Evolutionary conservation across 2,113 vertebrate genomes (phyloP), one percentile per base, ranked within the genome.

Genomic region (Phodopus roborovskii): DNA sequence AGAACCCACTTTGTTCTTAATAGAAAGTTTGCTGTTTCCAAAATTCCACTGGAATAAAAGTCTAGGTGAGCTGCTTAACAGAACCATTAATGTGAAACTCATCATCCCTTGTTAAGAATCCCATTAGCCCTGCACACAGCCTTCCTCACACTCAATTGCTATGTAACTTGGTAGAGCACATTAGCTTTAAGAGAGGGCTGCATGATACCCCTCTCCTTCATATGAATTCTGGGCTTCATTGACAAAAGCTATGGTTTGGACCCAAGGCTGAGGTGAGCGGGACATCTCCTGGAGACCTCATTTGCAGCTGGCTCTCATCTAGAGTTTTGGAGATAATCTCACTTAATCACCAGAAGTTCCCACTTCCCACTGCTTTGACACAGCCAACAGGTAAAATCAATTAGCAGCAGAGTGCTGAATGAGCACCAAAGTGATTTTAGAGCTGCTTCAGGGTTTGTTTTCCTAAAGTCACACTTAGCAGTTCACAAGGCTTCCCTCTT

Each of bases 401-500:
- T 89, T 22, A 39, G 45, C 88, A 88, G 12, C 12, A 42, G 78
- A 91, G 36, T 10, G 0, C 45, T 60, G n/a, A 87, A 3, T 39
- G 62, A 88, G 56, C 10, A 30, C 83, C 36, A 36, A 62, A 1
- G 58, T 62, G 77, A 30, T n/a, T 90, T 89, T 62, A 86, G 71
- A 84, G 60, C 22, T 92, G 75, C 77, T 26, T 93, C 75, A 64
- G 75, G 64, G 10, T 50, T 87, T 90, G 68, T 78, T 89, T 93
- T 83, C 70, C 3, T 78, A 77, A 87, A 92, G 48, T 53, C 93
- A 50, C 85, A 95, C 60, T 88, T 58, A 85, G 20, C 11, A 33
- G 42, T 74, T 92, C 84, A 30, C 12, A 94, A 87, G 7, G 8
- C 1, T 26, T 87, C 79, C 48, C 26, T 79, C 48, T 42, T 70